Conservation (phyloP, 2,797 vertebrate species). For the Danio kyathit region DNA sequence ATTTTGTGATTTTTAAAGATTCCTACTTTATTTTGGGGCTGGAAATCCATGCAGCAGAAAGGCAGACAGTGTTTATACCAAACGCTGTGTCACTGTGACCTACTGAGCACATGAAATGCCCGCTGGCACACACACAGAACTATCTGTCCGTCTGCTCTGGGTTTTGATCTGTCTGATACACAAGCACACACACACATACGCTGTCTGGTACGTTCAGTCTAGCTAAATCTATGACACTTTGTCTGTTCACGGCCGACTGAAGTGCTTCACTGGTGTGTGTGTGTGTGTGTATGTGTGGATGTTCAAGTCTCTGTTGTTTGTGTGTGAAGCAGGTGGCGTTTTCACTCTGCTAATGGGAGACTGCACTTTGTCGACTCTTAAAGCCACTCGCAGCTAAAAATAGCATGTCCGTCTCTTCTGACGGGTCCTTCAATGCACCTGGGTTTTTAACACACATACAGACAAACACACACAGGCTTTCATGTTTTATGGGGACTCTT, state of each 20-base stretch:
- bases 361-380: conserved; percentile 40
- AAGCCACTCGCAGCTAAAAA: conserved; percentile 41
- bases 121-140: conserved; percentile 19
- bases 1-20: not conserved
- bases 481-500: too few species aligned
- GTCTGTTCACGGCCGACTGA: not conserved
- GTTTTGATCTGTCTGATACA: conserved; percentile 40
- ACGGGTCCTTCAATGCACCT: conserved; percentile 25
- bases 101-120: conserved; percentile 53
- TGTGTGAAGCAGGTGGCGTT: conserved; percentile 32
- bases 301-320: not conserved
- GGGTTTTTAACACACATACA: not conserved
- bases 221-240: conserved; percentile 16
- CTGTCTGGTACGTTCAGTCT: conserved; percentile 36
- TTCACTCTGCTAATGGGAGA: conserved; percentile 34
- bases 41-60: conserved; percentile 1
- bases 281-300: not conserved
- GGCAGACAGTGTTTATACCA: conserved; percentile 57
- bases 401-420: not conserved
- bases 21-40: not conserved
- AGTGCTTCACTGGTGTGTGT: conserved; percentile 31
- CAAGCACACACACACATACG: conserved; percentile 37
- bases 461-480: not conserved
- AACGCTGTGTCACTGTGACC: conserved; percentile 64
- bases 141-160: conserved; percentile 35